A percentile compares a stretch with the other conserved stretches of the same genome.
Evolutionary conservation across 2,113 vertebrate genomes (phyloP).

Genomic region (Apodemus speciosus): DNA sequence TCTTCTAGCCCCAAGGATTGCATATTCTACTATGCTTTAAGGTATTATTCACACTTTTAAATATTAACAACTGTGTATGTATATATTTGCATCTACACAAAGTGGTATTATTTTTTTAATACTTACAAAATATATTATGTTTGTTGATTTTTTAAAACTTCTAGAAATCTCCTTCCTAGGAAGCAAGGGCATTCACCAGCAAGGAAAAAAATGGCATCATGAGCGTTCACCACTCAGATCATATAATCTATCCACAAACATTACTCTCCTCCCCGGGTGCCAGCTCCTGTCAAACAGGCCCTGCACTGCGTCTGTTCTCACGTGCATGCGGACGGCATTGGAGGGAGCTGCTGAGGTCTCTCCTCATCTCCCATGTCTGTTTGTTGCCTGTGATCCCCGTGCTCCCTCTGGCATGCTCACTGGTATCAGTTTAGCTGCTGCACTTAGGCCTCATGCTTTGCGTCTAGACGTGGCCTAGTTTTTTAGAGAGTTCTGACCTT

Average conservation of each 20-base stretch:
- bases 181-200: not conserved
- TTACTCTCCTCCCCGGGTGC: not conserved
- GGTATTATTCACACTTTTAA: not conserved
- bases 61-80: not conserved
- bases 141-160: not conserved
- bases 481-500: not conserved
- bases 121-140: not conserved
- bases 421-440: not conserved
- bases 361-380: not conserved
- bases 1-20: not conserved
- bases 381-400: not conserved
- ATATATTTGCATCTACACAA: not conserved
- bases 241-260: fast-evolving
- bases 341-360: not conserved
- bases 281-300: not conserved
- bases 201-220: not conserved
- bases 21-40: not conserved
- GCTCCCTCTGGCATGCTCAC: not conserved
- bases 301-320: fast-evolving
- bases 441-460: not conserved
- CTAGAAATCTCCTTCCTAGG: not conserved
- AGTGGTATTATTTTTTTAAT: not conserved
- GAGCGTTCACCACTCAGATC: not conserved
- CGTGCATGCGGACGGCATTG: fast-evolving
- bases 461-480: not conserved